Evolutionary conservation across 2,113 vertebrate genomes (phyloP), one percentile per base, ranked within the genome.

Genomic region (Tachysurus vachellii): DNA sequence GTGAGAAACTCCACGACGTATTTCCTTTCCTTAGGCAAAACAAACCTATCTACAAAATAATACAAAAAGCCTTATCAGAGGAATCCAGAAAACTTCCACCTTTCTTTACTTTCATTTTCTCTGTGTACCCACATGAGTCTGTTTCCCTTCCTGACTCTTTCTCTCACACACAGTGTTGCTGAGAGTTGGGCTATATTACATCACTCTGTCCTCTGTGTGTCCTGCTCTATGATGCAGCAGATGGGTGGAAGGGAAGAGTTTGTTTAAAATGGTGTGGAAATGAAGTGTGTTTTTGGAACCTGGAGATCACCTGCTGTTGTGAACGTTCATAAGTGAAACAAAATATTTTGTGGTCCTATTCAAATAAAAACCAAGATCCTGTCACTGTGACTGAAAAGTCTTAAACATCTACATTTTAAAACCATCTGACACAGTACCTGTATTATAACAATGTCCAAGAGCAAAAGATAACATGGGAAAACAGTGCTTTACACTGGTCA

Each of bases 141-240:
- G 47, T 68, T 36, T n/a, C 4, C 61, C 80, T 84, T 61, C 59
- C 68, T 44, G 76, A 57, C 54, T 70, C 36, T 53, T 50, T 64
- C 66, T 75, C 57, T 36, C 56, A 47, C 84, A 50, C 44, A 12
- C 84, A 53, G 61, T 70, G 70, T 90, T 86, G 73, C 87, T 88
- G 73, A 81, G 64, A 84, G 81, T 86, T 84, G 84, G 86, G 82
- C 57, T 57, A 54, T 84, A 88, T 90, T 90, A 90, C 89, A 90
- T 90, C 89, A 90, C 85, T 88, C 89, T 88, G 89, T 88, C 89
- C 87, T 90, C 89, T 76, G 66, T 19, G 47, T 84, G 87, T 85
- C 59, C 89, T 85, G 82, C 87, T 66, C 44, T 86, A 28, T 86
- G 84, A 86, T 86, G 84, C 80, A 81, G 81, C 66, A 81, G 83